Conservation (phyloP, 1,140 invertebrate species). For the Tyrophagus putrescentiae region DNA sequence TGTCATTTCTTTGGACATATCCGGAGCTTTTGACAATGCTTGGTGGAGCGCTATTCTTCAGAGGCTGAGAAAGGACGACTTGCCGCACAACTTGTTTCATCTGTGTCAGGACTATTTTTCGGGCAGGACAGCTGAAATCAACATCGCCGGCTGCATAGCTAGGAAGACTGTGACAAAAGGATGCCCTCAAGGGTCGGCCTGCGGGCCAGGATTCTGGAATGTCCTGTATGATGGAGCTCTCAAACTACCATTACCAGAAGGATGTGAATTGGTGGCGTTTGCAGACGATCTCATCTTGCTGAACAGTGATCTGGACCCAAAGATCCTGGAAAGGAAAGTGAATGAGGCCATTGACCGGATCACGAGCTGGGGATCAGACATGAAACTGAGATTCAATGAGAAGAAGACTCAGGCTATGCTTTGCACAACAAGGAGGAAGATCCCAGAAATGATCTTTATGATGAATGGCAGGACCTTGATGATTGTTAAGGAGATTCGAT, state of each 20-base stretch:
- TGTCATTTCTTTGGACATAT: no score
- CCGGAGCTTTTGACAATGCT: slow-evolving; percentile 12
- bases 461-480: neutral
- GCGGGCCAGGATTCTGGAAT: slow-evolving; percentile 23
- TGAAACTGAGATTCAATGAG: slow-evolving; percentile 20
- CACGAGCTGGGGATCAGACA: slow-evolving; percentile 12
- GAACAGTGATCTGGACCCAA: neutral
- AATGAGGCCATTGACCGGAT: slow-evolving; percentile 12
- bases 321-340: neutral
- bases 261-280: slow-evolving; percentile 21
- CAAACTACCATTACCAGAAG: slow-evolving; percentile 14
- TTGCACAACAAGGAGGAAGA: neutral
- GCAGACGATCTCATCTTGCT: slow-evolving; percentile 17
- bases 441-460: neutral
- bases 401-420: slow-evolving; percentile 12
- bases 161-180: slow-evolving; percentile 18
- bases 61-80: neutral
- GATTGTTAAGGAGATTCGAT: neutral
- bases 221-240: slow-evolving; percentile 16
- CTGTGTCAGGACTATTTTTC: neutral
- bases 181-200: slow-evolving; percentile 18
- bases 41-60: slow-evolving; percentile 14
- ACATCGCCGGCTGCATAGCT: neutral
- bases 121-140: neutral
- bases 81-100: neutral